These are phyloP conservation scores for Melinopterus prodromus DNA, from an alignment of 2,888 invertebrate genomes.

Conservation along the genomic window DNA sequence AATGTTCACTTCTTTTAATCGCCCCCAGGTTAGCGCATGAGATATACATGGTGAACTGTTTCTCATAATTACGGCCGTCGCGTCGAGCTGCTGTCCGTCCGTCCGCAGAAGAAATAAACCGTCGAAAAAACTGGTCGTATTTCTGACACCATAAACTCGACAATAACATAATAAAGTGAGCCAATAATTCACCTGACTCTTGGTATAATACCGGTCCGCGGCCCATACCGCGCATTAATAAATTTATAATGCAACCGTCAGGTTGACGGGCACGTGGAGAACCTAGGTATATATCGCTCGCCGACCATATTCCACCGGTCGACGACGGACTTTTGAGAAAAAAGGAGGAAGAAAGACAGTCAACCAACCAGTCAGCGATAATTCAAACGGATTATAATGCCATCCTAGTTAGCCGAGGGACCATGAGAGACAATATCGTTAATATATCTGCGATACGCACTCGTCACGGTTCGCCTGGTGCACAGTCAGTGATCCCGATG, in stretches of 20 bases:
- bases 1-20: background rate
- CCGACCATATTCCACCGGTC: background rate
- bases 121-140: slow-evolving; percentile 20
- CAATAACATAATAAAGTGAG: slow-evolving; percentile 22
- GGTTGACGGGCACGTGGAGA: slow-evolving; percentile 23
- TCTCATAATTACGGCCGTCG: background rate
- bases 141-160: slow-evolving; percentile 21
- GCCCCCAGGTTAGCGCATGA: background rate
- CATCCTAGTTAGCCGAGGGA: slow-evolving; percentile 18
- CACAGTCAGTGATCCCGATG: slow-evolving; percentile 21
- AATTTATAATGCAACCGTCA: slow-evolving; percentile 16
- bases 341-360: slow-evolving; percentile 12
- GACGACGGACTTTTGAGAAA: background rate
- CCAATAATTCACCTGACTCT: slow-evolving; percentile 22
- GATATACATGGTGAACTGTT: background rate
- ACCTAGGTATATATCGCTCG: slow-evolving; percentile 5
- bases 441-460: slow-evolving; percentile 18
- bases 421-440: slow-evolving; percentile 18
- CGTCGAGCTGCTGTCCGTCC: background rate
- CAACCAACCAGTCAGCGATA: slow-evolving; percentile 16
- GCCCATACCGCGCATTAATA: slow-evolving; percentile 19
- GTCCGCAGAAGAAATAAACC: background rate
- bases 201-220: background rate
- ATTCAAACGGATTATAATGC: slow-evolving; percentile 20
- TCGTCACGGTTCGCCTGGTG: slow-evolving; percentile 11